phyloP scores from a whole-genome alignment of 2,888 invertebrate genomes.

The Thelaira solivaga region DNA sequence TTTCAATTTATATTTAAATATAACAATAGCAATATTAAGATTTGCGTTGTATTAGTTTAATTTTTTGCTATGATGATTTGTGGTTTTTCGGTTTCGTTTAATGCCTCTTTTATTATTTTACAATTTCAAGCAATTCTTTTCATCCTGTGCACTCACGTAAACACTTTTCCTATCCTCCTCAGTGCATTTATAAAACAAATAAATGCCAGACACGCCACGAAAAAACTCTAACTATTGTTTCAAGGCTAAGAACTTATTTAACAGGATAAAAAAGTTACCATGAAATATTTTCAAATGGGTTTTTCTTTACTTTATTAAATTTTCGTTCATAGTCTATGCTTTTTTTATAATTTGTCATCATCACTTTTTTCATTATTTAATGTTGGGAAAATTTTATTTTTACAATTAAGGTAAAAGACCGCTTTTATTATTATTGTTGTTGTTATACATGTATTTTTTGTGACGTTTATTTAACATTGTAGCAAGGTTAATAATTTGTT shows the following conservation, averaged over 20 bases:
- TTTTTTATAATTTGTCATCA: conserved; percentile 54
- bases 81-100: not conserved
- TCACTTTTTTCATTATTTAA: no score
- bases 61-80: not conserved
- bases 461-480: conserved; percentile 53
- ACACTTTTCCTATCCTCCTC: not conserved
- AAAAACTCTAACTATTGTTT: conserved; percentile 45
- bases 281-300: not conserved
- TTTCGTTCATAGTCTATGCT: not conserved
- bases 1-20: conserved; percentile 20
- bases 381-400: conserved; percentile 44
- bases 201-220: conserved; percentile 55
- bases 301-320: not conserved
- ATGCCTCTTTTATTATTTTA: not conserved
- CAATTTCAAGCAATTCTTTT: not conserved
- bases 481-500: conserved; percentile 45
- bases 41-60: not conserved
- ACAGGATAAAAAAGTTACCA: not conserved
- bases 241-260: conserved; percentile 25
- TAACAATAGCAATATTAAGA: conserved; percentile 10
- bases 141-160: not conserved
- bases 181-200: conserved; percentile 8
- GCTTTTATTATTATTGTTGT: conserved; percentile 52
- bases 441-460: conserved; percentile 41
- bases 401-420: conserved; percentile 60